phyloP scores from a whole-genome alignment of 2,888 invertebrate species.

The Galerucella nymphaeae region DNA sequence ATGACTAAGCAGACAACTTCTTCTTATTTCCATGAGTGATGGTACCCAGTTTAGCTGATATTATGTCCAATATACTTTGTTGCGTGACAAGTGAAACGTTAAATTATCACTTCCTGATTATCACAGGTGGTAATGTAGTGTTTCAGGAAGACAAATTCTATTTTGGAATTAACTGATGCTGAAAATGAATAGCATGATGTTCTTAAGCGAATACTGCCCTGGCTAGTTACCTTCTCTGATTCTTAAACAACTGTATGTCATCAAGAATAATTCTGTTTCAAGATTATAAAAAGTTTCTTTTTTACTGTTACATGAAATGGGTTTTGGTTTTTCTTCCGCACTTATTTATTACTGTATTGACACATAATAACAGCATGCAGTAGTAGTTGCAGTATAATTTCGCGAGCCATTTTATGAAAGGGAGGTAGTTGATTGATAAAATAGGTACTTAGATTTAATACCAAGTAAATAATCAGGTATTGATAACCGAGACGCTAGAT shows the following conservation, averaged over 20 bases:
- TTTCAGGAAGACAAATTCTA: no score
- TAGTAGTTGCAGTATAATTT: conserved; percentile 26
- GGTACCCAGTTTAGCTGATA: no score
- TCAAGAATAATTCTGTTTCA: conserved; percentile 53
- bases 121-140: no score
- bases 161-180: neutral
- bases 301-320: conserved; percentile 39
- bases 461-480: neutral
- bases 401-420: conserved; percentile 20
- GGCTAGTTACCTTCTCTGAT: conserved; percentile 48
- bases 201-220: conserved; percentile 7
- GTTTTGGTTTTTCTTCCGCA: conserved; percentile 33
- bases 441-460: conserved; percentile 7
- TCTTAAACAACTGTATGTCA: conserved; percentile 60
- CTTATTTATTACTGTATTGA: conserved; percentile 37
- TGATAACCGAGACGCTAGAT: neutral
- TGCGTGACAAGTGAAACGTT: no score
- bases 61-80: no score
- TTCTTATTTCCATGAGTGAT: no score
- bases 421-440: conserved; percentile 25
- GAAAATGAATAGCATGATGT: neutral
- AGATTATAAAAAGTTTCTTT: conserved; percentile 38
- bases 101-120: no score
- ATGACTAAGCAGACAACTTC: no score
- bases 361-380: conserved; percentile 30